phyloP scores from a whole-genome alignment of 2,113 vertebrate species.

The Maylandia zebra region DNA sequence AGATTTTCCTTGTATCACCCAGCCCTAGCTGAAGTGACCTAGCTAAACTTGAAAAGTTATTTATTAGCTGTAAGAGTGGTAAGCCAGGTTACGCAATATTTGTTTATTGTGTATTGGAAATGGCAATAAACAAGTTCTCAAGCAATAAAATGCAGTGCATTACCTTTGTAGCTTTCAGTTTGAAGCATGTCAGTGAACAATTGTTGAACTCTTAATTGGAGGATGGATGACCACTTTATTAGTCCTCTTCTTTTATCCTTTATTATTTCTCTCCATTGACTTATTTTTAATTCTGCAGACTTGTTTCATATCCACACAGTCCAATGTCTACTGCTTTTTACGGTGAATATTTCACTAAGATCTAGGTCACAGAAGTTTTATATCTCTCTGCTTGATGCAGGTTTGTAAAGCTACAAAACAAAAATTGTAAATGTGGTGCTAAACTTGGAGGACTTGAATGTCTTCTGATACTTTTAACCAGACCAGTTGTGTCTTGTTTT shows the following conservation, averaged over 20 bases:
- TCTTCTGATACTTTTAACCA: neutral
- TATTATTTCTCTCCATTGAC: neutral
- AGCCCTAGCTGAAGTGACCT: neutral
- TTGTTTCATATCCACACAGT: neutral
- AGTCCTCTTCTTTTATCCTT: neutral
- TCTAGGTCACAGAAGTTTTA: neutral
- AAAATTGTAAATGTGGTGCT: neutral
- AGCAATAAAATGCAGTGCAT: neutral
- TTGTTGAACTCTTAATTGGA: neutral
- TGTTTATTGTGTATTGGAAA: neutral
- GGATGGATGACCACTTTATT: neutral
- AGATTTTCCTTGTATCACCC: neutral
- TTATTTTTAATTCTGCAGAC: neutral
- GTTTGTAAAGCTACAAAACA: neutral
- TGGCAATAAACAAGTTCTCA: neutral
- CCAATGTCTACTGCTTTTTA: neutral
- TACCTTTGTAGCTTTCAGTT: neutral
- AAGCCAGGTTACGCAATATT: neutral
- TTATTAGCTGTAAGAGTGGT: neutral
- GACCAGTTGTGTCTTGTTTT: slow-evolving; percentile 46
- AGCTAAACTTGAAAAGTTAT: neutral
- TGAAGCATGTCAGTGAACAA: neutral
- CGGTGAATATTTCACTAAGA: neutral
- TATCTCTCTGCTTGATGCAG: neutral
- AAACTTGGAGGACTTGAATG: neutral